Base-by-base conservation (phyloP, 2,888 invertebrate genomes). In the Phyllotreta cruciferae region DNA sequence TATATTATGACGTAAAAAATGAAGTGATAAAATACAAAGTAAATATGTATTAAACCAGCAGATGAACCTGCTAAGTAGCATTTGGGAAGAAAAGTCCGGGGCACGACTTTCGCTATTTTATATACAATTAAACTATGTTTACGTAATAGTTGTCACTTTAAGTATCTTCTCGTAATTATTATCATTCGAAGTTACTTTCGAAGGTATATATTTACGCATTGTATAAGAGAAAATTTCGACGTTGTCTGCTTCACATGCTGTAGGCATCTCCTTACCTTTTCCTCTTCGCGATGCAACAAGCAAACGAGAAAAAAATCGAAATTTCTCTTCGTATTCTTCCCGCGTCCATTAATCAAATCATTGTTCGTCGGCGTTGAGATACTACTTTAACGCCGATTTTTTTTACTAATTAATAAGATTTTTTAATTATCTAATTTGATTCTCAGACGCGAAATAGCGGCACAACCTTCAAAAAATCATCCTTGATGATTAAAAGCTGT, bases 141-240 rank as follows among this genome's bases (percentile, higher is more conserved):
- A 47, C 47, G 47, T 10, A 47, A 47, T 47, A 47, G 44, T 47
- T 47, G 47, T 47, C 47, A 13, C 47, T 47, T 44, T 44, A 47
- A 47, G 47, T 47, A 47, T 34, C 47, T 9, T 47, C 47, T 47
- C 34, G 47, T 47, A 47, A 47, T 47, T 47, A 47, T 47, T 47
- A 47, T 47, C 47, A 47, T 47, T 47, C 34, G 47, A 24, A 14
- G 14, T 47, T 11, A 14, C 47, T 47, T 47, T 47, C 47, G n/a
- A 47, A 47, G 44, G 24, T 24, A n/a, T 44, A 34, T 14, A 47
- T 47, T 47, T 47, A 47, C 14, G 34, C 14, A n/a, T 47, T 11
- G 14, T 47, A 47, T 47, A 47, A 47, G 47, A 47, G 47, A 47
- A 47, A 47, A 47, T 47, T 47, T 47, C 34, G 47, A 47, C 34